Base-by-base conservation (phyloP, 2,888 invertebrate genomes). In the Endotricha flammealis region DNA sequence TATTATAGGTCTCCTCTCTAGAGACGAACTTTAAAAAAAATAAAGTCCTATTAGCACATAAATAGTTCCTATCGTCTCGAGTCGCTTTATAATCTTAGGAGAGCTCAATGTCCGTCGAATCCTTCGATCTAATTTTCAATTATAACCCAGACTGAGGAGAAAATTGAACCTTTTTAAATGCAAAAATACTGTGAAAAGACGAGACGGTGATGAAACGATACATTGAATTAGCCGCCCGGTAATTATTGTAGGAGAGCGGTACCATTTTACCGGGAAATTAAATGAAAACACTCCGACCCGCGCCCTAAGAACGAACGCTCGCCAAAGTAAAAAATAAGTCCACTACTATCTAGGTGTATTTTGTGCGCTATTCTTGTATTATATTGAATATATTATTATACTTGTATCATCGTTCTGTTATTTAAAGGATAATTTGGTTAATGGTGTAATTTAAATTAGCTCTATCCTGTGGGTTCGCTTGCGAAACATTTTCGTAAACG, bases 221-320 rank as follows among this genome's bases (percentile, higher is more conserved):
- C 64, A 71, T 69, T 62, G 66, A 65, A 70, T 68, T 75, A 66
- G 65, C 59, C 50, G 53, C 49, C 57, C 53, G 48, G 69, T 78
- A 79, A 81, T 81, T 78, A 76, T 28, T 63, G 68, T 67, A 66
- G 68, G 69, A 64, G 70, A 74, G 70, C 65, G 68, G 64, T 63
- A 62, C 68, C 70, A 70, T 76, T 78, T 79, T 54, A 61, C 66
- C 62, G 64, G 68, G 68, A 80, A 80, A 81, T 81, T 70, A 75
- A 81, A 81, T 51, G 80, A 81, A 80, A 81, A 80, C 80, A 80
- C 71, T 67, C 57, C 62, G 47, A 52, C 59, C 50, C 49, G 48
- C 51, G 44, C 48, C 50, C 46, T 45, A 41, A 41, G 45, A 55
- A 51, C 28, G 28, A n/a, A n/a, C 56, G 54, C 57, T 55, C 48